Conservation (phyloP, 2,888 invertebrate genomes). For the Drosophila histrio region DNA sequence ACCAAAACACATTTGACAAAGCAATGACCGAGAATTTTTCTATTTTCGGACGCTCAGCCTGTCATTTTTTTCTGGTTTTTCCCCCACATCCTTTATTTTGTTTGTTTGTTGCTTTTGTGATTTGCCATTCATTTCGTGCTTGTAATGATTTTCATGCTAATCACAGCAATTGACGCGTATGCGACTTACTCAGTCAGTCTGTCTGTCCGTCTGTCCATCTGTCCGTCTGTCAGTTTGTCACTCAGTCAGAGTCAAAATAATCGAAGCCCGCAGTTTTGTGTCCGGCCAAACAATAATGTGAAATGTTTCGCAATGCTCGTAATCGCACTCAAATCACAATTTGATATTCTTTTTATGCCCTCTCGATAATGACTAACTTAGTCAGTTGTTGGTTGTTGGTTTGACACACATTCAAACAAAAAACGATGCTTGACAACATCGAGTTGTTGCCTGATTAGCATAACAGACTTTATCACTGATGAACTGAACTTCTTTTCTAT, state of each 20-base stretch:
- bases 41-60: conserved; percentile 59
- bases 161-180: conserved; percentile 77
- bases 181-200: conserved; percentile 43
- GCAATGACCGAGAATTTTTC: conserved; percentile 55
- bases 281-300: conserved; percentile 19
- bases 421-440: conserved; percentile 18
- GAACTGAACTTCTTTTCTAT: conserved; percentile 38
- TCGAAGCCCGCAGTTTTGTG: conserved; percentile 20
- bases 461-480: conserved; percentile 28
- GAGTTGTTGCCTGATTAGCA: conserved; percentile 45
- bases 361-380: conserved; percentile 27
- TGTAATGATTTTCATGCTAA: conserved; percentile 77
- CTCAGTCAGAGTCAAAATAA: conserved; percentile 33
- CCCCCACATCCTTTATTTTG: no score
- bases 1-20: conserved; percentile 75
- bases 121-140: conserved; percentile 72
- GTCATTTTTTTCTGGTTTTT: conserved; percentile 32
- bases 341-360: conserved; percentile 55
- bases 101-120: conserved; percentile 43
- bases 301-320: conserved; percentile 28
- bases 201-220: background rate
- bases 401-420: conserved; percentile 20
- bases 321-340: conserved; percentile 57
- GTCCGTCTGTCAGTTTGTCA: conserved; percentile 20
- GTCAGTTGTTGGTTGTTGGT: conserved; percentile 12